Base-by-base conservation (phyloP, 2,113 vertebrate species). In the Riparia riparia region DNA sequence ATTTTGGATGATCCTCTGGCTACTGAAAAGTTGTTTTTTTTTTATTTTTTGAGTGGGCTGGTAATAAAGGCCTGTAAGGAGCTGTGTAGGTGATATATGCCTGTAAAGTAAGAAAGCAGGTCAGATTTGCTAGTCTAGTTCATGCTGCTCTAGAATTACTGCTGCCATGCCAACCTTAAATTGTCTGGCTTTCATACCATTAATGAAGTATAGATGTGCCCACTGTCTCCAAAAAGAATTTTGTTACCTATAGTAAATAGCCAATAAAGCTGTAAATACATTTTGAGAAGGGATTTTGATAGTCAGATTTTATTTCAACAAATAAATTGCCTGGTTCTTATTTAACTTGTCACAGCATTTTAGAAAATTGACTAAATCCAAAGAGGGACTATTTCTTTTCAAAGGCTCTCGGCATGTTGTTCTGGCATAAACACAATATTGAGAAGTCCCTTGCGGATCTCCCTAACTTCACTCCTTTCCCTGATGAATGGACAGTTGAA, bases 351-450 rank as follows among this genome's bases (percentile, higher is more conserved):
- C 77, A 94, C 41, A 95, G 29, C 28, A 4, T 45, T 94, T 64
- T 81, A 82, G 94, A 92, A 97, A 74, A 80, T 54, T 91, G 82
- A 89, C 96, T 97, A 89, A 97, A 97, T 94, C 82, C 88, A 96
- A 90, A 94, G 81, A 91, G 91, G 84, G 86, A 49, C 92, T 97
- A 9, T 97, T 98, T 97, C 83, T 97, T 94, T 97, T 91, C 84
- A 87, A 97, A 99, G 99, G 99, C 99, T 66, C 98, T 99, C 41
- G 99, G 99, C 86, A 99, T 99, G 99, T 98, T 99, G 78, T 99
- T 99, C 98, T 99, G 99, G 99, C 99, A 99, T 97, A 99, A 99
- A 89, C 99, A 99, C 98, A 99, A 99, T 97, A 99, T 99, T 56
- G 99, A 99, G 97, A 99, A 99, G 97, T 99, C 99, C 17, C 98